These are phyloP conservation scores for Sminthurides bifidus DNA, from an alignment of 1,140 invertebrate genomes.

Conservation along the genomic window DNA sequence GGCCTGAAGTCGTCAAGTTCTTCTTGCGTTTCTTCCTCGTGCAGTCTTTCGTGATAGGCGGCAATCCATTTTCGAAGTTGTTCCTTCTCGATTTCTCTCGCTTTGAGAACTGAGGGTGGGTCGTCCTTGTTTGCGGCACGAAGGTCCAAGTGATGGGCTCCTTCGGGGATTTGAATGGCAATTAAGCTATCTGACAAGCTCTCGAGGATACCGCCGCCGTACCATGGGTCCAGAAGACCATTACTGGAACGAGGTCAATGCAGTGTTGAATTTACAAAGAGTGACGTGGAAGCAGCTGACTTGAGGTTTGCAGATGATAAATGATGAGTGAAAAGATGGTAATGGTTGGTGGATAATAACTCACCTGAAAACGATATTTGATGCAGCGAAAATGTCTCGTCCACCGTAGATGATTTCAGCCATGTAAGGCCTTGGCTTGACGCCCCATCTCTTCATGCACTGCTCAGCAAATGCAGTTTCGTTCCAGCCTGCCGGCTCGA, in stretches of 20 bases:
- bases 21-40: too few relatives aligned
- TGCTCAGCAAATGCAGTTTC: slow-evolving; percentile 48
- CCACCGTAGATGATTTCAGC: slow-evolving; percentile 70
- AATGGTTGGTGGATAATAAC: not conserved
- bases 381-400: slow-evolving; percentile 49
- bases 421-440: slow-evolving; percentile 52
- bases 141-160: slow-evolving; percentile 86
- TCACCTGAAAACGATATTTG: slow-evolving; percentile 74
- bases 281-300: too few relatives aligned
- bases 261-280: not conserved
- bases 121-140: slow-evolving; percentile 56
- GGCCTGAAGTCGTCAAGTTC: too few relatives aligned
- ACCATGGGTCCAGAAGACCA: slow-evolving; percentile 86
- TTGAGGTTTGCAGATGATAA: not conserved
- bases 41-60: too few relatives aligned
- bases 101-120: slow-evolving; percentile 52
- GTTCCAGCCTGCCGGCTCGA: slow-evolving; percentile 63
- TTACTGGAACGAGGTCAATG: slow-evolving; percentile 50
- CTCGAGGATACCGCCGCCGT: slow-evolving; percentile 69
- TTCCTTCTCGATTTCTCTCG: slow-evolving; percentile 53
- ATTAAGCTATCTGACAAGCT: slow-evolving; percentile 53
- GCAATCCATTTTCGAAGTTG: slow-evolving; percentile 57
- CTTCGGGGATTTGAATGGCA: slow-evolving; percentile 70
- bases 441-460: slow-evolving; percentile 57
- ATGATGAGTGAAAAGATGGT: not conserved